Base-by-base conservation (phyloP, 2,888 invertebrate species). In the Eupithecia abbreviata region DNA sequence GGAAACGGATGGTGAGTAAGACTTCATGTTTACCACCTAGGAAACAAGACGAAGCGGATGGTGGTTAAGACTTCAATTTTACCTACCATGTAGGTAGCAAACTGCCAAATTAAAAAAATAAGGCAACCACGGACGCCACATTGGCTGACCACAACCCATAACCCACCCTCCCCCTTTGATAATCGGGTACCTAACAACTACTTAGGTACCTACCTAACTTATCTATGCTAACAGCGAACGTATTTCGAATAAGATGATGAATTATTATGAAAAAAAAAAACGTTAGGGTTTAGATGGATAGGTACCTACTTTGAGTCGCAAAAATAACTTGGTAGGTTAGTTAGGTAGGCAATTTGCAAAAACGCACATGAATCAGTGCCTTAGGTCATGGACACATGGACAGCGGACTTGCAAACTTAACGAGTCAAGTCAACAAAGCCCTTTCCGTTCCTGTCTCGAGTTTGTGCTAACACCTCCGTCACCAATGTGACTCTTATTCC, bases 1-100 rank as follows among this genome's bases (percentile, higher is more conserved):
- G 55, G 77, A 78, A 18, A 72, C 78, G 67, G 72, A 79, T 49
- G 62, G 51, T 13, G 81, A 73, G 76, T 79, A 12, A 73, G 51
- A 18, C 3, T 1, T n/a, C 43, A 18, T 43, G 47, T 12, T 66
- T n/a, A 9, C n/a, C 3, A n/a, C 18, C 30, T 30, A 30, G 30
- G 30, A 30, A 30, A 30, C 30, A 30, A 30, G 30, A 30, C 1
- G 30, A 30, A 30, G 1, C 30, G 30, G 30, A 30, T 30, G 30
- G 30, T 30, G 30, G 30, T 30, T 30, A 30, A 30, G 30, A 30
- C n/a, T 30, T 30, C 30, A 30, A 30, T 30, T 30, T 30, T 30
- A 30, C 30, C 30, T 30, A 1, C 30, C 0, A 30, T 30, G 30
- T 30, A 30, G 30, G 30, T 30, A 30, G 30, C 30, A 30, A 30